phyloP scores from a whole-genome alignment of 2,888 invertebrate genomes.

The Calliopum simillimum region DNA sequence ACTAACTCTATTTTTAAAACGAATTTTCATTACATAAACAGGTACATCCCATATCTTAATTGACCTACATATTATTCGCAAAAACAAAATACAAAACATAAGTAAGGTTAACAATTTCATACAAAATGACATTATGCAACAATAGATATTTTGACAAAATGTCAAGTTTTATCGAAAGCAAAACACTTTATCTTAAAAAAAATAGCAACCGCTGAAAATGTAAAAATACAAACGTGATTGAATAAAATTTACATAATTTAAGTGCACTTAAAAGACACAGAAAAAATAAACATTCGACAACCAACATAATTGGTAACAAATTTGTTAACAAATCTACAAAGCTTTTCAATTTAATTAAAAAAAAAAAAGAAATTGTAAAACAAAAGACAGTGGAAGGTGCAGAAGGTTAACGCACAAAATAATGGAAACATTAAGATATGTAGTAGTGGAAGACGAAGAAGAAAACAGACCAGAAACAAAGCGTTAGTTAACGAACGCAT shows the following conservation, averaged over 20 bases:
- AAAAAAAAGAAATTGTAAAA: not conserved
- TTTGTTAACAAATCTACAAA: not conserved
- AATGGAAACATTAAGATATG: not conserved
- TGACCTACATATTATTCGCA: constrained; percentile 38
- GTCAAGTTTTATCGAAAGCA: constrained; percentile 18
- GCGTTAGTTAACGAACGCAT: not conserved
- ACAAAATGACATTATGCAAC: constrained; percentile 34
- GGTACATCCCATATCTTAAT: too few relatives aligned
- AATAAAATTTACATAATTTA: constrained; percentile 13
- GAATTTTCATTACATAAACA: too few relatives aligned
- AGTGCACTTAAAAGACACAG: constrained; percentile 15
- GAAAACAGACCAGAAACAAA: not conserved
- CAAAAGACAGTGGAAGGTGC: not conserved
- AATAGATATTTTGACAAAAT: constrained; percentile 32
- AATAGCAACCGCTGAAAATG: not conserved
- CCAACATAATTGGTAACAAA: not conserved
- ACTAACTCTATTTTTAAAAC: too few relatives aligned
- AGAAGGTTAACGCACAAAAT: not conserved
- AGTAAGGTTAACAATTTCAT: not conserved
- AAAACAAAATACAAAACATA: constrained; percentile 28
- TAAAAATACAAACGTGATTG: constrained; percentile 18
- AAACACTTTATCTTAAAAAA: constrained; percentile 10
- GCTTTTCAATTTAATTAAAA: constrained; percentile 16
- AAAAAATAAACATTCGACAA: not conserved
- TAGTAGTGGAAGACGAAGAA: not conserved